Conservation (phyloP, 2,797 vertebrate species). For the Myoxocephalus aenaeus region DNA sequence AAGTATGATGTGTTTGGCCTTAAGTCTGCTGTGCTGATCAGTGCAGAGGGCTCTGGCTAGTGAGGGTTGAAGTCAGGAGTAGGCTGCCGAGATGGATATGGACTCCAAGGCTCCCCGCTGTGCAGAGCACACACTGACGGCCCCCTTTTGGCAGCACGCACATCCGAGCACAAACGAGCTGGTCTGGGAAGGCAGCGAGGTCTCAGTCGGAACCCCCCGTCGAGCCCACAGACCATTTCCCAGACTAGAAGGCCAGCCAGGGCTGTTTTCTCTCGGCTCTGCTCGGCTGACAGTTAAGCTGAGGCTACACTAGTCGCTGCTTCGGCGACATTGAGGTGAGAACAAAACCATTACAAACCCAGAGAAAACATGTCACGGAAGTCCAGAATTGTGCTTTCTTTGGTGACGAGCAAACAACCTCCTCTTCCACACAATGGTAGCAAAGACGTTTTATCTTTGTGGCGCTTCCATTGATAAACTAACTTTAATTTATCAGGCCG, state of each 20-base stretch:
- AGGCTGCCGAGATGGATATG: conserved; percentile 85
- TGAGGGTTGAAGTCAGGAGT: conserved; percentile 83
- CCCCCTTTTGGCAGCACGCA: conserved; percentile 83
- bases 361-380: conserved; percentile 69
- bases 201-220: conserved; percentile 81
- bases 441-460: neutral
- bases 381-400: conserved; percentile 53
- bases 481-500: neutral
- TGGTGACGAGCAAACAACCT: conserved; percentile 36
- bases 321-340: conserved; percentile 76
- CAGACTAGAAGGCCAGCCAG: conserved; percentile 83
- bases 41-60: conserved; percentile 79
- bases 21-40: conserved; percentile 79
- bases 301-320: conserved; percentile 67
- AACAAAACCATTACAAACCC: conserved; percentile 74
- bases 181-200: conserved; percentile 83
- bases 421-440: conserved; percentile 8
- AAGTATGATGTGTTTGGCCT: conserved; percentile 84
- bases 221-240: conserved; percentile 83
- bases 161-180: conserved; percentile 81
- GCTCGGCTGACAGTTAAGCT: conserved; percentile 79
- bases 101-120: conserved; percentile 80
- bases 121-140: conserved; percentile 78
- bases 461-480: neutral
- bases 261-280: conserved; percentile 76